Percentiles rank a stretch among this genome's conserved stretches.
Conservation (phyloP, 2,888 invertebrate species). For the Troglohyphantes excavatus region DNA sequence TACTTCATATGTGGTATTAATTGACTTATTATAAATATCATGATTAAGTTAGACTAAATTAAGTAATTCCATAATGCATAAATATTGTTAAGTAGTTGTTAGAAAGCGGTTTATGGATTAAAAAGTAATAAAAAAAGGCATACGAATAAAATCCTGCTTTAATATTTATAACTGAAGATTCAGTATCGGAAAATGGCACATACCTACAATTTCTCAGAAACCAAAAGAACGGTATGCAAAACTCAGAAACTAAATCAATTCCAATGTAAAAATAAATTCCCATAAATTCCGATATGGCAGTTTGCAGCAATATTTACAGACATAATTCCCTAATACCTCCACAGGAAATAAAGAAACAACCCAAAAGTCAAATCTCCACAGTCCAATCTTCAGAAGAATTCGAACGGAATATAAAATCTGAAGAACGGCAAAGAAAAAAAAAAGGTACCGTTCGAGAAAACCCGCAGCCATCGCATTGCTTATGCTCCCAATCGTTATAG, state of each 20-base stretch:
- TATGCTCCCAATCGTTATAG: constrained; percentile 50
- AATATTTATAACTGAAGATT: too few relatives aligned
- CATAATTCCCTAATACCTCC: constrained; percentile 56
- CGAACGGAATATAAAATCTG: constrained; percentile 31
- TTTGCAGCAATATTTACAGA: constrained; percentile 21
- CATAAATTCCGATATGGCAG: constrained; percentile 7
- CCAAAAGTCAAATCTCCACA: constrained; percentile 36
- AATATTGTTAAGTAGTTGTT: too few relatives aligned
- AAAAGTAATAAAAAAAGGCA: too few relatives aligned
- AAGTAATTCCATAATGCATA: too few relatives aligned
- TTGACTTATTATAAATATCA: too few relatives aligned
- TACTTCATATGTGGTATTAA: too few relatives aligned
- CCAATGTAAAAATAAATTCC: neutral
- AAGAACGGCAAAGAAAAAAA: constrained; percentile 16
- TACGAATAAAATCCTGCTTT: too few relatives aligned
- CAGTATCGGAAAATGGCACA: too few relatives aligned
- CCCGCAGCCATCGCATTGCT: constrained; percentile 24
- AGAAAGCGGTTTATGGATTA: too few relatives aligned
- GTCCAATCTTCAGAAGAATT: constrained; percentile 39
- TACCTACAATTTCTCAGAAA: too few relatives aligned
- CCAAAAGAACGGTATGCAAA: too few relatives aligned
- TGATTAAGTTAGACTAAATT: too few relatives aligned
- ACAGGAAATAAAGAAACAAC: neutral
- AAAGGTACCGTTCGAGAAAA: constrained; percentile 8
- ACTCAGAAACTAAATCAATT: neutral